Conservation (phyloP, 2,113 vertebrate genomes). For the Eublepharis macularius region DNA sequence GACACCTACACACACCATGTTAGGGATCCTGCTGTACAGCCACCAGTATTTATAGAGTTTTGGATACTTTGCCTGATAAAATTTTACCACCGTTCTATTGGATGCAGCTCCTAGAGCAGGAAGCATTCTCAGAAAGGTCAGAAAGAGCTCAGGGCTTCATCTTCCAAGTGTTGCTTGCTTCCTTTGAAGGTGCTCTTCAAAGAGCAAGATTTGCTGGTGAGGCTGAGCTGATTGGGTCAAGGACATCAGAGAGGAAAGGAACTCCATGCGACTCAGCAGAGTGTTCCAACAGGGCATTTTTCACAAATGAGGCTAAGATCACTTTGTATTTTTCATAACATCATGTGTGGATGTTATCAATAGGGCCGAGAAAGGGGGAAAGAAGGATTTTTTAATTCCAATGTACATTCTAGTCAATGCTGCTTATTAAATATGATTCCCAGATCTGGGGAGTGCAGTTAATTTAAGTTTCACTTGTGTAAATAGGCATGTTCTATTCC, state of each 20-base stretch:
- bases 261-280: neutral
- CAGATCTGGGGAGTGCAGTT: neutral
- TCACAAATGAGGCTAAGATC: neutral
- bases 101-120: neutral
- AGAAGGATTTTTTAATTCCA: neutral
- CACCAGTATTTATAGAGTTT: neutral
- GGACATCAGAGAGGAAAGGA: neutral
- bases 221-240: neutral
- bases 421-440: neutral
- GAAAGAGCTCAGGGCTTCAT: neutral
- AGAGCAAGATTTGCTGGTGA: neutral
- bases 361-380: neutral
- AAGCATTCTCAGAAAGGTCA: neutral
- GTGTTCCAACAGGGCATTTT: neutral
- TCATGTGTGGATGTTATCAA: neutral
- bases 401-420: neutral
- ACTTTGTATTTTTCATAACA: too few species aligned
- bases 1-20: too few species aligned
- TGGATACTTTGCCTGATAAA: neutral
- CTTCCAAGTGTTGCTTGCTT: neutral
- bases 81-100: neutral
- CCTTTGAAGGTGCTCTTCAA: slow-evolving; percentile 5
- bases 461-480: neutral
- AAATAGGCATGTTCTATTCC: neutral
- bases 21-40: too few species aligned